A percentile compares a stretch with the other conserved stretches of the same genome.
Conservation (phyloP, 2,888 invertebrate genomes). For the Frankliniella intonsa region DNA sequence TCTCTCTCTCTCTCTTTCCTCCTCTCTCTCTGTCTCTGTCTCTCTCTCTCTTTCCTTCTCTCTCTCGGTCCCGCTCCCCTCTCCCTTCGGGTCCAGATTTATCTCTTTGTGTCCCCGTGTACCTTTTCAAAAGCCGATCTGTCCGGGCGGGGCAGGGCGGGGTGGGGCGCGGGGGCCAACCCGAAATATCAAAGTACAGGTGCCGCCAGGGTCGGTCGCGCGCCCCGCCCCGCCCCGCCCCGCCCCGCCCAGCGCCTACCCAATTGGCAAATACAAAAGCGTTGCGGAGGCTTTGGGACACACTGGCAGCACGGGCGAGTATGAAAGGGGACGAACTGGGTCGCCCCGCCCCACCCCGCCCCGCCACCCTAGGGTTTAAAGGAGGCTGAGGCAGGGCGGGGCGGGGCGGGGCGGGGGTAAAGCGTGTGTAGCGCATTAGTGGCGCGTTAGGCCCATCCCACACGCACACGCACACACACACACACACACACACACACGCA, state of each 20-base stretch:
- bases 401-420: no score
- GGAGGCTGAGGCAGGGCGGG: background rate
- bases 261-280: constrained; percentile 16
- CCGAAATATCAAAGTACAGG: constrained; percentile 15
- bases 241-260: background rate
- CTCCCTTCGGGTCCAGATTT: background rate
- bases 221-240: no score
- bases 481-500: no score
- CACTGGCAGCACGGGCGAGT: background rate
- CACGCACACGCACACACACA: background rate
- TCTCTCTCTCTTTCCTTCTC: background rate
- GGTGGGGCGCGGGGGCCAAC: background rate
- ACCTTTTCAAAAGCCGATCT: background rate
- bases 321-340: background rate
- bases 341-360: background rate
- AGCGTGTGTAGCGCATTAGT: no score
- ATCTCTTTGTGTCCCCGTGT: constrained; percentile 1
- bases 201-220: background rate
- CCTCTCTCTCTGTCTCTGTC: background rate
- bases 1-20: background rate
- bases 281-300: background rate
- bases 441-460: background rate
- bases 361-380: background rate
- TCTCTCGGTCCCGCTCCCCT: background rate
- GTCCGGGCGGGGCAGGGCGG: background rate